Evolutionary conservation across 2,113 vertebrate species (phyloP).

Genomic region (Scytalopus superciliaris): DNA sequence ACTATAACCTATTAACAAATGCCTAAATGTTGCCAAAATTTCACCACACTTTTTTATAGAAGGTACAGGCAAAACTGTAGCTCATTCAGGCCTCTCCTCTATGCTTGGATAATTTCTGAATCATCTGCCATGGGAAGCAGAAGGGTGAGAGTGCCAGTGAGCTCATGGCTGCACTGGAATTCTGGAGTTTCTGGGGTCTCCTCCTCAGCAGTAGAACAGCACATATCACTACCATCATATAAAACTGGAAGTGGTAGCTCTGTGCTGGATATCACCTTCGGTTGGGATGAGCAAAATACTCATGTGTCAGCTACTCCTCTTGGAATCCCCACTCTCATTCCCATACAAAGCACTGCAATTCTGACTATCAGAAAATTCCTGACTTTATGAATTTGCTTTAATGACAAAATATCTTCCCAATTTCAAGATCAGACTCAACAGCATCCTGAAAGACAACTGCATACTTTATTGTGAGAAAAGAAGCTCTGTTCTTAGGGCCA

Average conservation of each 20-base stretch:
- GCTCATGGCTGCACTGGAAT: neutral
- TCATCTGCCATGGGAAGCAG: neutral
- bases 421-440: neutral
- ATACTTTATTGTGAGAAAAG: neutral
- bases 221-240: neutral
- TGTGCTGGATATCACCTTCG: neutral
- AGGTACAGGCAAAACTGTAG: neutral
- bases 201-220: neutral
- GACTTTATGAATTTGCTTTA: neutral
- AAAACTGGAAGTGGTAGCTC: neutral
- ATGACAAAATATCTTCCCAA: neutral
- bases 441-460: neutral
- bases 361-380: neutral
- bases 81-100: neutral
- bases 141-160: neutral
- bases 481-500: neutral
- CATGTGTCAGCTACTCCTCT: neutral
- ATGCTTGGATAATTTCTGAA: neutral
- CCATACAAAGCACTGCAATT: neutral
- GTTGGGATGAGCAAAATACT: neutral
- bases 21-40: neutral
- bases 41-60: neutral
- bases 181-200: neutral
- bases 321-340: neutral
- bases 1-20: neutral